phyloP scores from a whole-genome alignment of 2,888 invertebrate genomes.

The Apamea anceps region DNA sequence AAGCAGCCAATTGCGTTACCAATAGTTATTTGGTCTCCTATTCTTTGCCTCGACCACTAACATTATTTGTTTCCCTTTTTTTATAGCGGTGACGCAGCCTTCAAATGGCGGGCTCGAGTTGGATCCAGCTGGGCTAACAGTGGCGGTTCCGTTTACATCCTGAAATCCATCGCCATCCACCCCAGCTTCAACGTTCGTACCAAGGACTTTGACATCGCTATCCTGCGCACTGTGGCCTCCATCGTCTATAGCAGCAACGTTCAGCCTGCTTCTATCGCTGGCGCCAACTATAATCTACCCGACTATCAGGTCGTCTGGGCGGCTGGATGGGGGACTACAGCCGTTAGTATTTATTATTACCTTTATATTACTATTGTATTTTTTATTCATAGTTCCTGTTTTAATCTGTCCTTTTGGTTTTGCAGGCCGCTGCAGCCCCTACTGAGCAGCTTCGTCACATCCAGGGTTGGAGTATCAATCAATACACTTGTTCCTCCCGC shows the following conservation, averaged over 20 bases:
- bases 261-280: constrained; percentile 70
- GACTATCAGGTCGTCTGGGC: constrained; percentile 77
- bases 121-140: constrained; percentile 70
- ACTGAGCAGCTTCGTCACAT: constrained; percentile 72
- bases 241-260: constrained; percentile 65
- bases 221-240: constrained; percentile 64
- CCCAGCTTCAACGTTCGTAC: constrained; percentile 57
- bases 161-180: constrained; percentile 61
- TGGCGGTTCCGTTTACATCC: constrained; percentile 66
- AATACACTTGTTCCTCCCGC: constrained; percentile 64
- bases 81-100: constrained; percentile 58
- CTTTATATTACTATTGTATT: neutral
- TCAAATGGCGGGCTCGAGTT: constrained; percentile 67
- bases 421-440: constrained; percentile 33
- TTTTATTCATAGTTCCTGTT: neutral
- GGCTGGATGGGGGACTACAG: constrained; percentile 77
- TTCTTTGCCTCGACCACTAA: neutral
- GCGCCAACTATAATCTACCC: constrained; percentile 72
- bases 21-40: neutral
- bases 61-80: neutral
- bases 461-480: constrained; percentile 73
- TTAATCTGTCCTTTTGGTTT: neutral
- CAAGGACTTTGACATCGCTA: constrained; percentile 73
- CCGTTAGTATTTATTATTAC: constrained; percentile 57
- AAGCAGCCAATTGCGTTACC: neutral